Evolutionary conservation across 2,113 vertebrate genomes (phyloP).

Genomic region (Archocentrus centrarchus): DNA sequence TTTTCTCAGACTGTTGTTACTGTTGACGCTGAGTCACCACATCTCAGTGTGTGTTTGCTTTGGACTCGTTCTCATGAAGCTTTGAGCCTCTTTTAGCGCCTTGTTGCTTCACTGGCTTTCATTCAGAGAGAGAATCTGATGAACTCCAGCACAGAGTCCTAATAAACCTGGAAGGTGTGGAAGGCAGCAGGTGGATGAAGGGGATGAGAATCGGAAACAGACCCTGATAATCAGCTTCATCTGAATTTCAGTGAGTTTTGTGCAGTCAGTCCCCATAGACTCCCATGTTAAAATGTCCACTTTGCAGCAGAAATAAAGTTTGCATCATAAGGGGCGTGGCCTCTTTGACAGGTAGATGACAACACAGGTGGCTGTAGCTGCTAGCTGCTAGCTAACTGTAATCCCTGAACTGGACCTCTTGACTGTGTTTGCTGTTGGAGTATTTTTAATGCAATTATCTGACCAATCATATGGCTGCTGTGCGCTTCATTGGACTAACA

Average conservation of each 20-base stretch:
- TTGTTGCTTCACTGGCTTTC: neutral
- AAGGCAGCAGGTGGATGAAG: neutral
- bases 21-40: neutral
- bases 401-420: neutral
- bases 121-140: neutral
- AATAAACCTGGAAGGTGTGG: neutral
- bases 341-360: neutral
- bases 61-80: conserved; percentile 6
- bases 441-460: neutral
- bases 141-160: neutral
- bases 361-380: neutral
- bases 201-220: neutral
- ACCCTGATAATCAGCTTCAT: no score
- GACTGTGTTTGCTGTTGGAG: neutral
- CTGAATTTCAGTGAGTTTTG: neutral
- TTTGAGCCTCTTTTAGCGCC: conserved; percentile 5
- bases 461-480: neutral
- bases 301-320: neutral
- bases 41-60: conserved; percentile 18
- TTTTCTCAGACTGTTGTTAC: conserved; percentile 31
- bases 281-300: no score
- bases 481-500: neutral
- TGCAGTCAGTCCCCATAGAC: no score
- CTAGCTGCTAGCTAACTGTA: neutral
- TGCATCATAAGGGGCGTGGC: neutral